phyloP scores from a whole-genome alignment of 2,888 invertebrate genomes.

The Caenorhabditis imperialis region DNA sequence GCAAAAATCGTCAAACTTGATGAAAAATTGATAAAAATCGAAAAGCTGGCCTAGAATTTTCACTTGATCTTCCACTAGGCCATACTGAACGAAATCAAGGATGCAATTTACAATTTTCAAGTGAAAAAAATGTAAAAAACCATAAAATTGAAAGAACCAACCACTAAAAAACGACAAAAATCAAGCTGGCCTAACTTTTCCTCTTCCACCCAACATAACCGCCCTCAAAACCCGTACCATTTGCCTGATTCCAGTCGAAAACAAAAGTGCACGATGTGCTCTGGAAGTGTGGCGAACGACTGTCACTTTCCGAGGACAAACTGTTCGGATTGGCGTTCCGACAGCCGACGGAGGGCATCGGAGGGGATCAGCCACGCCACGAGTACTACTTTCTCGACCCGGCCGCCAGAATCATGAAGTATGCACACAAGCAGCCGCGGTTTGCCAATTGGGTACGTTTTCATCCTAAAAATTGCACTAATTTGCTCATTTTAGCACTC shows the following conservation, averaged over 20 bases:
- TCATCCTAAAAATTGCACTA: background rate
- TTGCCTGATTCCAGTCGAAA: slow-evolving; percentile 67
- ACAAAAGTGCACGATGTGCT: slow-evolving; percentile 69
- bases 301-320: slow-evolving; percentile 67
- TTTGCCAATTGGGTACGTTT: slow-evolving; percentile 65
- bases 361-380: slow-evolving; percentile 69
- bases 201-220: too few relatives aligned
- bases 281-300: slow-evolving; percentile 69
- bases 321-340: slow-evolving; percentile 69
- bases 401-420: slow-evolving; percentile 68
- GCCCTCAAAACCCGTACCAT: too few relatives aligned
- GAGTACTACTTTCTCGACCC: slow-evolving; percentile 72
- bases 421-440: slow-evolving; percentile 69
- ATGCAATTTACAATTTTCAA: too few relatives aligned
- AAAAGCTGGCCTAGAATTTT: too few relatives aligned
- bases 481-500: slow-evolving; percentile 56
- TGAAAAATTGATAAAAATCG: too few relatives aligned
- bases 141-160: too few relatives aligned
- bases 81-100: too few relatives aligned
- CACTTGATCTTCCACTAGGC: too few relatives aligned
- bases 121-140: too few relatives aligned
- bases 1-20: too few relatives aligned
- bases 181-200: too few relatives aligned
- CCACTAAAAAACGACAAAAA: too few relatives aligned
- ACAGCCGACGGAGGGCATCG: slow-evolving; percentile 68